Percentiles rank a stretch among this genome's conserved stretches.
These are phyloP conservation scores for Lepilemur septentrionalis DNA, from an alignment of 2,797 vertebrate genomes.

Conservation along the genomic window DNA sequence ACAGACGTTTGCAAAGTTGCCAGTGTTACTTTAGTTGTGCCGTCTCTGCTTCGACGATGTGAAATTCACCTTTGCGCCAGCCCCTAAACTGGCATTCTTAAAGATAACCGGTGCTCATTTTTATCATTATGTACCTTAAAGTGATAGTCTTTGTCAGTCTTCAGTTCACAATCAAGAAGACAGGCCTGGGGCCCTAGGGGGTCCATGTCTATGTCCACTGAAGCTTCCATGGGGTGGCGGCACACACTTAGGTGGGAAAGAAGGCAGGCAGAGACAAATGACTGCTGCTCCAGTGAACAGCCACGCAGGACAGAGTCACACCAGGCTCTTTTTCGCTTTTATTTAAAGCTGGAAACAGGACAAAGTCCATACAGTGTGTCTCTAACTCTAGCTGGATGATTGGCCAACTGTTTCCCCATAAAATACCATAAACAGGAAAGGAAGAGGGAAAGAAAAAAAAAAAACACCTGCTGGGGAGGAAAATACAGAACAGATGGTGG, in stretches of 20 bases:
- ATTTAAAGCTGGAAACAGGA: not conserved
- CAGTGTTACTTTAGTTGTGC: not conserved
- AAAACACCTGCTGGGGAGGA: constrained; percentile 59
- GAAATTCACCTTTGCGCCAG: not conserved
- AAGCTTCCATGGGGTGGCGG: not conserved
- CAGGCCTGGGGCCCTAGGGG: not conserved
- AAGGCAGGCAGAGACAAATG: not conserved
- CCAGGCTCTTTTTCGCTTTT: not conserved
- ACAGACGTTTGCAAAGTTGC: not conserved
- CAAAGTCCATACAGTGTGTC: not conserved
- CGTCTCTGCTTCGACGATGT: not conserved
- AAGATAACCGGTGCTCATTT: not conserved
- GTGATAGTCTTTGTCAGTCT: not conserved
- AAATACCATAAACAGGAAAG: not conserved
- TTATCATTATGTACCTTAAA: not conserved
- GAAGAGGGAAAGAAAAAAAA: not conserved
- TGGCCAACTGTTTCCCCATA: constrained; percentile 57
- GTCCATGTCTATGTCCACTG: too few species aligned
- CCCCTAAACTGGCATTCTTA: not conserved
- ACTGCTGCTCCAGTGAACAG: not conserved
- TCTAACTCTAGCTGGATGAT: not conserved
- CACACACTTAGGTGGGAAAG: not conserved
- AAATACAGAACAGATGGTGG: constrained; percentile 82
- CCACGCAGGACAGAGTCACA: not conserved
- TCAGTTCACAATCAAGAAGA: not conserved